phyloP scores from a whole-genome alignment of 2,797 vertebrate genomes.

The Pelochelys cantorii region DNA sequence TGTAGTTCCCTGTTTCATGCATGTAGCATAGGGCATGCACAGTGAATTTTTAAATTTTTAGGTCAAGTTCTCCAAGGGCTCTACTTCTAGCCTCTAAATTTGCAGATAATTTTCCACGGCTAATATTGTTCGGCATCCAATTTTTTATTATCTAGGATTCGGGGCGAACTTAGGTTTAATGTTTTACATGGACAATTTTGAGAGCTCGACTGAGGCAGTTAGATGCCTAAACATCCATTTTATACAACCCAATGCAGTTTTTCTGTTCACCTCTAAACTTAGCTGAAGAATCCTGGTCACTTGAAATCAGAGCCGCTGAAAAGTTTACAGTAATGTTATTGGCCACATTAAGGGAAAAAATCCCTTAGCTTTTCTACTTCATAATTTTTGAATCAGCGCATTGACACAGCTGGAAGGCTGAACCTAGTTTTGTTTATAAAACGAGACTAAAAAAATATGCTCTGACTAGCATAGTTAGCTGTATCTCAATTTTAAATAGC shows the following conservation, averaged over 20 bases:
- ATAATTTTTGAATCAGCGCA: background rate
- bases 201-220: background rate
- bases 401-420: background rate
- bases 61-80: background rate
- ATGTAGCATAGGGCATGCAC: background rate
- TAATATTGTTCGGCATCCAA: background rate
- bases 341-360: background rate
- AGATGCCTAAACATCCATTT: background rate
- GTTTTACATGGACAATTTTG: background rate
- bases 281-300: background rate
- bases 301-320: background rate
- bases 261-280: background rate
- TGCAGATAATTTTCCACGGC: no score
- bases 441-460: background rate
- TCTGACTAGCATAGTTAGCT: conserved; percentile 25
- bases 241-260: background rate
- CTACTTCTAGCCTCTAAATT: background rate
- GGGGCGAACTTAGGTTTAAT: background rate
- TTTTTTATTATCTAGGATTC: background rate
- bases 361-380: background rate
- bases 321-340: conserved; percentile 4
- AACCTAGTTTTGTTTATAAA: conserved; percentile 12
- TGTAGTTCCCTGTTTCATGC: background rate
- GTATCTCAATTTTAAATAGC: background rate
- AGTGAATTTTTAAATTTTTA: background rate